Base-by-base conservation (phyloP, 2,113 vertebrate species). In the Siniperca knerii region DNA sequence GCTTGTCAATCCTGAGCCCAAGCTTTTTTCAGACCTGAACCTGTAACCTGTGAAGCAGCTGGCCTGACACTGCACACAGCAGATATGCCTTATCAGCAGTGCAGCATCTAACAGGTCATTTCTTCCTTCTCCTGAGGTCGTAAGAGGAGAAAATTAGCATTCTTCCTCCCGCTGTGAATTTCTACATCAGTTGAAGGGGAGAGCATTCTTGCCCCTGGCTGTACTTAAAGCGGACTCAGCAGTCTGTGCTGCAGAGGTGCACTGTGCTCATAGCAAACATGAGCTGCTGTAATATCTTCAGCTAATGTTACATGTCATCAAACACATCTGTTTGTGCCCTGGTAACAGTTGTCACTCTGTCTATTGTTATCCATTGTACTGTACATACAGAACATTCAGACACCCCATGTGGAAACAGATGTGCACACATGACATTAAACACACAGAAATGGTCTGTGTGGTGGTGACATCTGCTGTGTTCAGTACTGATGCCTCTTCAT, bases 61-160 rank as follows among this genome's bases (percentile, higher is more conserved):
- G 88, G 65, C 70, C 70, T 77, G 90, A 89, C 73, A 75, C 83
- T 87, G 85, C 79, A 64, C 58, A 44, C 16, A 20, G 71, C 77
- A 90, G 85, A 92, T 84, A 83, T 58, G 92, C 89, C 74, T 89
- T 90, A 91, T 94, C 90, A 86, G 89, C 91, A 88, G 55, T 37
- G 61, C 82, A 82, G 70, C 76, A 78, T 84, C 58, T 65, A 74
- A 86, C 87, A 79, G 81, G 90, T 86, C 79, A 58, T 74, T 83
- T 85, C 71, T 81, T 83, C 78, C 74, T 79, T 66, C 80, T 82
- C 75, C 84, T n/a, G 81, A 88, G 87, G 87, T 91, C 55, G 48
- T 71, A 50, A 67, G 77, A 90, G 81, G 88, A 84, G 77, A 74
- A 82, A 71, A 88, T 92, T 86, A 65, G 75, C 82, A 89, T 92